These are phyloP conservation scores for Glomeris marginata DNA, from an alignment of 2,888 invertebrate species.

Conservation along the genomic window DNA sequence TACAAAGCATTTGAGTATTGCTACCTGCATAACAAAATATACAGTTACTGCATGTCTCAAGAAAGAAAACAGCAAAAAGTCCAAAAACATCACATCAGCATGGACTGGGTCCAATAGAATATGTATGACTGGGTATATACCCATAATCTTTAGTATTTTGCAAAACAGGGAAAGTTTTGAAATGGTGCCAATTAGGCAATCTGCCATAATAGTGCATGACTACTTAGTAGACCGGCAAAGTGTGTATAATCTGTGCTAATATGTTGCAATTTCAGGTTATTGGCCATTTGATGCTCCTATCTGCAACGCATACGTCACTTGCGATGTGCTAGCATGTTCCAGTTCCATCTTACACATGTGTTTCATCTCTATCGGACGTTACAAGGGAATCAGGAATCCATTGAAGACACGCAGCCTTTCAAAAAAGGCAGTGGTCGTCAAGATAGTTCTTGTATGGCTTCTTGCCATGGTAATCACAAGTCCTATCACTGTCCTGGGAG, in stretches of 20 bases:
- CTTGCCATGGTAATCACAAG: constrained; percentile 82
- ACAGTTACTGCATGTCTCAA: too few relatives aligned
- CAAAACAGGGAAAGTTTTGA: too few relatives aligned
- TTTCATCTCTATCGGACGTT: constrained; percentile 39
- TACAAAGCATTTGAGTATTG: too few relatives aligned
- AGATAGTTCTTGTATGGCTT: constrained; percentile 88
- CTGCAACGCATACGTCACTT: constrained; percentile 64
- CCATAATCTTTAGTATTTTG: too few relatives aligned
- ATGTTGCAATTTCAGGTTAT: constrained; percentile 46
- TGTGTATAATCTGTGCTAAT: background rate
- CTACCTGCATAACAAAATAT: too few relatives aligned
- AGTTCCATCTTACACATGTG: constrained; percentile 41
- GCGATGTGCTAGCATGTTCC: constrained; percentile 42
- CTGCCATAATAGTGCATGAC: too few relatives aligned
- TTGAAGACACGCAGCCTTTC: constrained; percentile 30
- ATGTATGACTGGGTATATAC: too few relatives aligned
- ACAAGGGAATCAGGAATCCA: constrained; percentile 36
- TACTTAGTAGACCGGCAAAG: too few relatives aligned
- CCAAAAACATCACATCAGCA: too few relatives aligned
- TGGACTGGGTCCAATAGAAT: too few relatives aligned
- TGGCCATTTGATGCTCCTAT: constrained; percentile 56
- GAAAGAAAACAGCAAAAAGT: too few relatives aligned
- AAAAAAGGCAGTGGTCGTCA: constrained; percentile 48
- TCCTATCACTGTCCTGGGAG: constrained; percentile 46
- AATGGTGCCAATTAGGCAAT: too few relatives aligned